Evolutionary conservation across 2,113 vertebrate species (phyloP), one percentile per base, ranked within the genome.

Genomic region (Pipa parva): DNA sequence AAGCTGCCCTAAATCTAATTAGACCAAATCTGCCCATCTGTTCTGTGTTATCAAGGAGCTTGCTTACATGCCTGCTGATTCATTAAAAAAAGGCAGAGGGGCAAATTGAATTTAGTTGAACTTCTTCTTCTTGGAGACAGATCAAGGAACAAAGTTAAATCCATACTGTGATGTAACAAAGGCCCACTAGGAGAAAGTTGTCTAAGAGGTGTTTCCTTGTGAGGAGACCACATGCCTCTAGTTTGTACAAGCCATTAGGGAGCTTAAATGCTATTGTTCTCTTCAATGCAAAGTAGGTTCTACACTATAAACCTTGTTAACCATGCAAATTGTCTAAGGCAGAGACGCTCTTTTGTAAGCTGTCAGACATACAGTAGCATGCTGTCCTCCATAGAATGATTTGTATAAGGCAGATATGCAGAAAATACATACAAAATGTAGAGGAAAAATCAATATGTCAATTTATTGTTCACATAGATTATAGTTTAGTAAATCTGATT

Each of bases 81-180:
- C 81, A 79, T 84, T 84, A 84, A 84, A 79, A 79, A 89, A 85
- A 87, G 78, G 79, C 72, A 29, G 75, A 79, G 80, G 91, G 79
- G 81, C 83, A 92, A 89, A 95, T 88, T 84, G 79, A 87, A 85
- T 85, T 84, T 86, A 86, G 73, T 78, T 82, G 79, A 81, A 85
- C 85, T 86, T 90, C 81, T 78, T 90, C 81, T 78, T 85, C 77
- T 76, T 70, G 77, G 77, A 85, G 81, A 77, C 74, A 80, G 86
- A 88, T 88, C 83, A 75, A 80, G 88, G 86, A 89, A 87, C 7
- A 73, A 87, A 92, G 92, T 91, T 87, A 92, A 82, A 72, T 74
- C 73, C 91, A 86, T 83, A 85, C 90, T 92, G 91, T 79, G 91
- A 85, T 80, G 72, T 79, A 88, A 93, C 90, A 94, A 95, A 89